These are phyloP conservation scores for Hippoglossus stenolepis DNA, from an alignment of 2,113 vertebrate genomes.

Conservation along the genomic window DNA sequence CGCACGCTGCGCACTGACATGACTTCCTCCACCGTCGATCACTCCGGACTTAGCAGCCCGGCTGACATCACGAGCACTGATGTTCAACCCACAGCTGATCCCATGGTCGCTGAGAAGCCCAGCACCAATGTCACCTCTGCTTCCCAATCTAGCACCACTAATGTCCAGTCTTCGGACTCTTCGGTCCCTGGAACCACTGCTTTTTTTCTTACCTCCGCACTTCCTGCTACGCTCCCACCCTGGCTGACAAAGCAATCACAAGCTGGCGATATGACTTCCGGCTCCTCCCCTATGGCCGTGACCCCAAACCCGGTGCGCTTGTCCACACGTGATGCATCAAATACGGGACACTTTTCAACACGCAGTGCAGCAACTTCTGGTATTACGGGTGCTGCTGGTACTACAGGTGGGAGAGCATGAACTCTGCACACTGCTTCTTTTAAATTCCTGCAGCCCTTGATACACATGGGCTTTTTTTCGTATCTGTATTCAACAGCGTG, in stretches of 20 bases:
- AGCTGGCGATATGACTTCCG: constrained; percentile 34
- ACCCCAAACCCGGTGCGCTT: constrained; percentile 56
- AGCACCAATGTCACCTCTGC: constrained; percentile 11
- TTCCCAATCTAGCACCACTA: constrained; percentile 13
- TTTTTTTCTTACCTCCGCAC: constrained; percentile 62
- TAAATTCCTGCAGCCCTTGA: background rate
- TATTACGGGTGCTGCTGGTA: constrained; percentile 62
- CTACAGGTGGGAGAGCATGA: constrained; percentile 56
- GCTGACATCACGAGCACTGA: constrained; percentile 9
- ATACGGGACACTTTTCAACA: constrained; percentile 55
- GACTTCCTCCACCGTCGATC: constrained; percentile 32
- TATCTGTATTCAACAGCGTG: too few relatives aligned
- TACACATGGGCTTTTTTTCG: too few relatives aligned
- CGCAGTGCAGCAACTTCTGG: constrained; percentile 45
- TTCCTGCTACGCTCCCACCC: constrained; percentile 57
- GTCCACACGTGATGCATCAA: constrained; percentile 57
- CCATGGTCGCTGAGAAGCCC: constrained; percentile 8
- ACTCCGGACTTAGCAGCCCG: background rate
- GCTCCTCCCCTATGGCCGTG: constrained; percentile 33
- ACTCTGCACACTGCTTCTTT: constrained; percentile 1
- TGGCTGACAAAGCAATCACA: constrained; percentile 72
- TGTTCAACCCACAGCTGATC: background rate
- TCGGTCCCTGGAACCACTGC: constrained; percentile 52
- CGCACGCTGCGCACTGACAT: constrained; percentile 50
- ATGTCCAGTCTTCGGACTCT: constrained; percentile 13